Percentiles rank a stretch among this genome's conserved stretches.
Evolutionary conservation across 1,140 invertebrate species (phyloP).

Genomic region (Stegodyphus dumicola): DNA sequence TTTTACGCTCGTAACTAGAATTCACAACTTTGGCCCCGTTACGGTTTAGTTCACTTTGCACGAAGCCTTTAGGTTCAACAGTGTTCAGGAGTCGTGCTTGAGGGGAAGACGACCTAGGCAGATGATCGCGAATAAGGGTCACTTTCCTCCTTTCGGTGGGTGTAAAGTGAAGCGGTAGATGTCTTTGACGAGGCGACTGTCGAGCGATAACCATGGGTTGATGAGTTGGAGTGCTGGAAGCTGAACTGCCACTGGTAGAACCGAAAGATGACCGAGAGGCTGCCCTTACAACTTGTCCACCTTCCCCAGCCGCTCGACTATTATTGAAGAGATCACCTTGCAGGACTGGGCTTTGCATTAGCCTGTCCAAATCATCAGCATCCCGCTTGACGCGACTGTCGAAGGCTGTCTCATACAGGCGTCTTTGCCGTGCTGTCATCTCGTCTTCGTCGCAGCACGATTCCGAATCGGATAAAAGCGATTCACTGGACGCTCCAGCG

Average conservation of each 20-base stretch:
- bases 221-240: conserved; percentile 54
- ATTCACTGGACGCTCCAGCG: conserved; percentile 44
- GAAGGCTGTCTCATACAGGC: conserved; percentile 89
- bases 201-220: conserved; percentile 39
- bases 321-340: conserved; percentile 42
- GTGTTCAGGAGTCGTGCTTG: conserved; percentile 28
- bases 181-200: conserved; percentile 27
- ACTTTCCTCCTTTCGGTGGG: conserved; percentile 62
- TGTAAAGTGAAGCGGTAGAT: conserved; percentile 31
- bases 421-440: conserved; percentile 69
- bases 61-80: conserved; percentile 29
- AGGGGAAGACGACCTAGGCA: conserved; percentile 42
- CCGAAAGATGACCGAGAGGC: conserved; percentile 52
- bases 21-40: conserved; percentile 11
- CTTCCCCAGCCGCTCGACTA: conserved; percentile 9
- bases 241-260: conserved; percentile 33
- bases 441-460: conserved; percentile 49
- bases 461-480: conserved; percentile 33
- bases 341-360: conserved; percentile 83
- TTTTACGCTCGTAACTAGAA: conserved; percentile 33
- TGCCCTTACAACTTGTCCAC: conserved; percentile 14
- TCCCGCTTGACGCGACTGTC: conserved; percentile 85
- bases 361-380: conserved; percentile 82
- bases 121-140: conserved; percentile 55
- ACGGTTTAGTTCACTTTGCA: conserved; percentile 13